Evolutionary conservation across 2,797 vertebrate species (phyloP), one percentile per base, ranked within the genome.

Genomic region (Sternotherus odoratus): DNA sequence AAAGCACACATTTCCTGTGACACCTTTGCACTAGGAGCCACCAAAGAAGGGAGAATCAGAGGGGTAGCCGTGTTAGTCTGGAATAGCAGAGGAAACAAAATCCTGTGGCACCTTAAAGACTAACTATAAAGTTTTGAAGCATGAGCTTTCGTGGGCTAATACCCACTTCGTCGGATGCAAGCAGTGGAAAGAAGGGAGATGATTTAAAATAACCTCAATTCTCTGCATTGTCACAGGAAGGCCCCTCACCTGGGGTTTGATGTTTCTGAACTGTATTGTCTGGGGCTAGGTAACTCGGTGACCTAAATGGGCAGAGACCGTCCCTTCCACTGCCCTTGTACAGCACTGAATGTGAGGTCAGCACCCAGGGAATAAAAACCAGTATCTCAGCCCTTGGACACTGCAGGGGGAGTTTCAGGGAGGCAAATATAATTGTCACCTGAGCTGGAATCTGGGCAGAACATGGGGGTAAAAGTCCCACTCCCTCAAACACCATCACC

Each of bases 1-100:
- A 63, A 63, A n/a, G 33, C 33, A n/a, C 2, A n/a, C 8, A 2
- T 60, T 3, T 33, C 28, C 26, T 60, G 28, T 1, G 2, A 33
- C n/a, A 33, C 16, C 16, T 63, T 63, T 63, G 60, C 4, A 63
- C 4, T 63, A 63, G 60, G 16, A 63, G 16, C 33, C 30, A n/a
- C 33, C 30, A 19, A 63, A n/a, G 30, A 63, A 2, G 8, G 16
- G 60, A n/a, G 33, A n/a, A n/a, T n/a, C n/a, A n/a, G n/a, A n/a
- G n/a, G n/a, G n/a, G n/a, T n/a, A n/a, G n/a, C n/a, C n/a, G n/a
- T n/a, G n/a, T n/a, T n/a, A n/a, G n/a, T n/a, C n/a, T n/a, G n/a
- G n/a, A n/a, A n/a, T n/a, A n/a, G n/a, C n/a, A n/a, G n/a, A n/a
- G n/a, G n/a, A n/a, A n/a, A n/a, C n/a, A n/a, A n/a, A n/a, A n/a